A percentile compares a stretch with the other conserved stretches of the same genome.
Conservation (phyloP, 2,113 vertebrate species). For the Malurus elegans region DNA sequence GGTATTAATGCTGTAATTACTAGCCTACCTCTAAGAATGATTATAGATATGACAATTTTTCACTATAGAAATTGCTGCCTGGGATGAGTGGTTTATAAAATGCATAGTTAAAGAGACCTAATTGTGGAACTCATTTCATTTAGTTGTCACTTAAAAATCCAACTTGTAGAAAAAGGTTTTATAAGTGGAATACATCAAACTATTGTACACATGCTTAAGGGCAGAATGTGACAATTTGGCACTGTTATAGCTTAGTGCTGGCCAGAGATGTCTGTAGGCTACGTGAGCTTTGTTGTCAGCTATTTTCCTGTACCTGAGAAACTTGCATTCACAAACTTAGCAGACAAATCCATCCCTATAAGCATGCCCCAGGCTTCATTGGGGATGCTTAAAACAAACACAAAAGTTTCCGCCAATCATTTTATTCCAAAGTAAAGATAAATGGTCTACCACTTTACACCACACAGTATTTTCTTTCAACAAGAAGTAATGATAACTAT, state of each 20-base stretch:
- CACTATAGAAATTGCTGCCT: background rate
- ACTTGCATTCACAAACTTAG: background rate
- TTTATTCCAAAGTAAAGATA: background rate
- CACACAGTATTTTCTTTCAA: background rate
- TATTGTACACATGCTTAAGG: background rate
- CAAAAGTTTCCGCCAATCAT: background rate
- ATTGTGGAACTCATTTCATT: background rate
- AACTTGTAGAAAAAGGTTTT: background rate
- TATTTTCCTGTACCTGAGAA: background rate
- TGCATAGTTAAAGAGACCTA: background rate
- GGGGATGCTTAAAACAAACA: background rate
- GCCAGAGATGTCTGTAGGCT: background rate
- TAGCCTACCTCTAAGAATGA: background rate
- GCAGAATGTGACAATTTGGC: background rate
- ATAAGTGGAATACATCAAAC: background rate
- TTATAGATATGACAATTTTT: background rate
- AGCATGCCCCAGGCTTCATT: background rate
- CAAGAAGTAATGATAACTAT: background rate
- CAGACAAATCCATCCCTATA: background rate
- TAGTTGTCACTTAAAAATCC: background rate
- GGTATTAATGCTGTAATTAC: background rate
- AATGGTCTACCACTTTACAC: background rate
- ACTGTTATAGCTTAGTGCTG: background rate
- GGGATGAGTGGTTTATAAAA: background rate
- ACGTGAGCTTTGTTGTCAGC: background rate